Base-by-base conservation (phyloP, 2,113 vertebrate genomes). In the Phaethornis superciliosus region DNA sequence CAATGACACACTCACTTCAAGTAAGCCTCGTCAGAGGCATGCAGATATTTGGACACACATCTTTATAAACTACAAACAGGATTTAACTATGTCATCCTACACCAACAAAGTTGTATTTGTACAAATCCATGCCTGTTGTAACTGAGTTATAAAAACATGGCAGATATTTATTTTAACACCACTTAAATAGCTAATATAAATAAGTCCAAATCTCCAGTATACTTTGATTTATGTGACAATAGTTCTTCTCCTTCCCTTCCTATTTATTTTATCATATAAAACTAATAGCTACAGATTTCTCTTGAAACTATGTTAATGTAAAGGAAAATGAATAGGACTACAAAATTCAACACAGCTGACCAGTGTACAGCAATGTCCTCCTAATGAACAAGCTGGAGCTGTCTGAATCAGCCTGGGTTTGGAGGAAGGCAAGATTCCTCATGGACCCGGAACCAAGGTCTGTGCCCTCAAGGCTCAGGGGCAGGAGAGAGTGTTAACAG, bases 351-450 rank as follows among this genome's bases (percentile, higher is more conserved):
- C 12, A 42, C 47, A 83, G 85, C 52, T 84, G 88, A 55, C 1
- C 30, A 70, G 37, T 2, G 32, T 3, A 37, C 44, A 60, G 95
- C 16, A 27, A 63, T 20, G 15, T 70, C 19, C 76, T 62, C 46
- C 8, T 58, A 59, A 95, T 30, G 72, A 65, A 42, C 70, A 81
- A 84, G 54, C 20, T 70, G 93, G 10, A 64, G 68, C 80, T 92
- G 93, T 85, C 86, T 72, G 80, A 63, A 94, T 94, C 11, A 28
- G 89, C 62, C 81, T 17, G 13, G 88, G 49, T 93, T 89, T 72
- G 55, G 40, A 93, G 88, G 76, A 60, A 92, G 74, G 16, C 30
- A 89, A 80, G 80, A 52, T 71, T 96, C 94, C 95, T 94, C 52
- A 12, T 1, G 3, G 49, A 22, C 32, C 33, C 51, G 65, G 87